Evolutionary conservation across 2,888 invertebrate genomes (phyloP), one percentile per base, ranked within the genome.

Genomic region (Campopleginae sp.): DNA sequence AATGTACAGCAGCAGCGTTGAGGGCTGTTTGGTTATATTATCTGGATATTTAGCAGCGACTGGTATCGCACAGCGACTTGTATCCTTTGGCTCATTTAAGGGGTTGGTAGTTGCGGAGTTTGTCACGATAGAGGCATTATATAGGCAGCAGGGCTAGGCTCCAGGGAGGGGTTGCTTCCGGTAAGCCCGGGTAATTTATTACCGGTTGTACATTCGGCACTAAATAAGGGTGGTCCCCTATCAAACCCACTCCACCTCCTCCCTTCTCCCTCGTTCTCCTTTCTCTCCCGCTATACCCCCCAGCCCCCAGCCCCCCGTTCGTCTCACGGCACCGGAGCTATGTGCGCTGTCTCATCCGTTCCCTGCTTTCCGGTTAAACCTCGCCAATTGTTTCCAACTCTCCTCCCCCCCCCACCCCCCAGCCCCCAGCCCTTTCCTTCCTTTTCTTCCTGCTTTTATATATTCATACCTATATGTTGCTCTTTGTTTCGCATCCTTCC

Each of bases 171-270:
- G 75, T 44, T 68, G 75, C 81, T 88, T 88, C 86, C 87, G 88
- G 88, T 89, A 90, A 90, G 88, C 88, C 87, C 86, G 86, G 87
- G 88, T 90, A 90, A 91, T 91, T 91, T 91, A 91, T 90, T 88
- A 90, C 88, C 87, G 88, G 88, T 87, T 90, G 90, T 90, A 90
- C 89, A 89, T 88, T 90, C 88, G 74, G 88, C 89, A 89, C 90
- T 91, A 90, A 91, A 91, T 91, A 91, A 90, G 90, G 89, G 89
- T 89, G 88, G 88, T 68, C 87, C 88, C 88, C 86, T 87, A 88
- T 89, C 88, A 87, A 87, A 82, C 86, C 83, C 48, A 79, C 85
- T 81, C 87, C 84, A 82, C 85, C 81, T 70, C 84, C 71, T 80
- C 48, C 12, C 44, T 65, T 66, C 80, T 72, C 51, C 79, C 71